These are phyloP conservation scores for Antheraea assamensis DNA, from an alignment of 2,888 invertebrate genomes.

Conservation along the genomic window DNA sequence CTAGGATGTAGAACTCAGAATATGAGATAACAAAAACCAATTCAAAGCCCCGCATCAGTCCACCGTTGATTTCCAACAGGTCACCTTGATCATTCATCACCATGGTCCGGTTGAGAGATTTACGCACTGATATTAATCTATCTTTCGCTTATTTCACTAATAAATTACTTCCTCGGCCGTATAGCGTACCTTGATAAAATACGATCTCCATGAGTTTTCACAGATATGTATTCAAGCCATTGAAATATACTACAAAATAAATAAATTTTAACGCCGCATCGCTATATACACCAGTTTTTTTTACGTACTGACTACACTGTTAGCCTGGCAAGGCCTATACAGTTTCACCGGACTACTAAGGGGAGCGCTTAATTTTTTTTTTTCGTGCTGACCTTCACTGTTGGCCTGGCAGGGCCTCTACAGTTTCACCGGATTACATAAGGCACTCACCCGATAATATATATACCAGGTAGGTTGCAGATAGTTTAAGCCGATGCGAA, in stretches of 20 bases:
- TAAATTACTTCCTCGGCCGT: conserved; percentile 18
- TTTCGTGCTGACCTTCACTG: too few species aligned
- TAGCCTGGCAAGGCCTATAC: too few species aligned
- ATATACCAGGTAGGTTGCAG: too few species aligned
- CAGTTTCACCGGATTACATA: too few species aligned
- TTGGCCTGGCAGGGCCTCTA: too few species aligned
- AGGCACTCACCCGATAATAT: too few species aligned
- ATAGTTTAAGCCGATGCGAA: too few species aligned
- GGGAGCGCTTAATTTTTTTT: too few species aligned
- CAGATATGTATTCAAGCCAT: neutral
- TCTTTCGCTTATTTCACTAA: conserved; percentile 17
- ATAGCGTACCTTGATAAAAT: conserved; percentile 2
- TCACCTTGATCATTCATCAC: conserved; percentile 8
- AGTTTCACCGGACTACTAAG: too few species aligned
- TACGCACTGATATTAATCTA: conserved; percentile 8
- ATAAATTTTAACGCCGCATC: neutral
- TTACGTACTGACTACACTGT: too few species aligned
- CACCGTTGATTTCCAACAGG: neutral
- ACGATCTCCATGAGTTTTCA: conserved; percentile 13
- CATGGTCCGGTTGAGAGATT: conserved; percentile 4
- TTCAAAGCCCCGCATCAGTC: neutral
- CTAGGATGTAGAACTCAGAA: neutral
- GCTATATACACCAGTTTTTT: too few species aligned
- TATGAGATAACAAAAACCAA: neutral
- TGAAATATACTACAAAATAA: neutral